These are phyloP conservation scores for Sciurus vulgaris DNA, from an alignment of 2,797 vertebrate genomes.

Conservation along the genomic window DNA sequence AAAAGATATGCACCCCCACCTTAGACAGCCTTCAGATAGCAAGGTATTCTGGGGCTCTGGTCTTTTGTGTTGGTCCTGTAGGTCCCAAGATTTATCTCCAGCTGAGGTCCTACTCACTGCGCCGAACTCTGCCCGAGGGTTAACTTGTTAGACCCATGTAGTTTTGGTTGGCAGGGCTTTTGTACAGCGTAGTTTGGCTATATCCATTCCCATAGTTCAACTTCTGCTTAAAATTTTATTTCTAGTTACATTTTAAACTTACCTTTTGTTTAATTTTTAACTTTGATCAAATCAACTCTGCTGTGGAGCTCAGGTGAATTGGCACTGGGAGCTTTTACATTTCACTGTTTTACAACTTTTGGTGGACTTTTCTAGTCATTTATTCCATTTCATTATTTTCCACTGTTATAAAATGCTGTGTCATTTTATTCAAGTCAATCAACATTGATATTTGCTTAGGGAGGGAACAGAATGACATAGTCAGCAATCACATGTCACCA, in stretches of 20 bases:
- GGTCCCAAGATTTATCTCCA: too few species aligned
- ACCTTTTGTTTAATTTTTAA: slow-evolving; percentile 76
- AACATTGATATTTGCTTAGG: slow-evolving; percentile 49
- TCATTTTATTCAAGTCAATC: slow-evolving; percentile 50
- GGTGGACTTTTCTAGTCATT: slow-evolving; percentile 16
- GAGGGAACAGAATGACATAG: slow-evolving; percentile 33
- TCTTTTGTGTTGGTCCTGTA: too few species aligned
- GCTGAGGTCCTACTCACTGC: too few species aligned
- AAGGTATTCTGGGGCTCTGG: too few species aligned
- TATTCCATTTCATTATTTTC: slow-evolving; percentile 35
- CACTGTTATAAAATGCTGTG: slow-evolving; percentile 32
- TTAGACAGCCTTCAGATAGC: too few species aligned
- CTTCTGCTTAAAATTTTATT: slow-evolving; percentile 14
- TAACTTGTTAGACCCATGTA: neutral
- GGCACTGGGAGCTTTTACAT: neutral
- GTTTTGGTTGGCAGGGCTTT: slow-evolving; percentile 13
- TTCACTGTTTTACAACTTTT: slow-evolving; percentile 31
- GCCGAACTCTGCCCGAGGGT: neutral
- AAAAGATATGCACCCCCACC: too few species aligned
- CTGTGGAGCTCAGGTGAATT: slow-evolving; percentile 27
- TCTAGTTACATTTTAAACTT: slow-evolving; percentile 75
- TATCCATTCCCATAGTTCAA: neutral
- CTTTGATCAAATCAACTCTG: slow-evolving; percentile 33
- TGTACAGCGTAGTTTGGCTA: neutral
- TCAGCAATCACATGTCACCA: slow-evolving; percentile 5